Evolutionary conservation across 2,797 vertebrate genomes (phyloP), one percentile per base, ranked within the genome.

Genomic region (Ceyx erithaca): DNA sequence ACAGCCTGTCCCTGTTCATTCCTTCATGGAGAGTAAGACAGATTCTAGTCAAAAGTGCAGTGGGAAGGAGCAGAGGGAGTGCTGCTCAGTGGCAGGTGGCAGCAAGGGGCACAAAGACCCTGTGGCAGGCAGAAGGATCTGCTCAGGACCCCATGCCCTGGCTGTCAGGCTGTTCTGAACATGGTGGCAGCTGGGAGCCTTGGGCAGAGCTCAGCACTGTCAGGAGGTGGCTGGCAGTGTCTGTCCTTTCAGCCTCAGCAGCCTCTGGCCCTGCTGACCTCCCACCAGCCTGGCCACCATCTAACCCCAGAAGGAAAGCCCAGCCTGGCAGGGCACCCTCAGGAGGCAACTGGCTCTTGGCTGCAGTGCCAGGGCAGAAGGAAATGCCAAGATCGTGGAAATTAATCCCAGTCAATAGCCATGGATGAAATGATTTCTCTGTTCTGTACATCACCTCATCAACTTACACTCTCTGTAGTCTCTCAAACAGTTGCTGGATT

Each of bases 21-120:
- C 67, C 62, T 78, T 40, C 35, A 8, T 14, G 14, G 51, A 64
- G 8, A 59, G 22, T 6, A 35, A 78, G 72, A 78, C 63, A 67
- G 72, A 46, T 64, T 87, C 70, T 21, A 78, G 75, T 54, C 23
- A 40, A 21, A 37, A 37, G 37, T 37, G 37, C 37, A 33, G 33
- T 33, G 33, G 33, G 33, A 33, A 33, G 33, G 33, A 33, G 33
- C 33, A 3, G 7, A 19, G 62, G 71, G 81, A 70, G 31, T 40
- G 64, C 52, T 26, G 68, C 55, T 90, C 55, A 85, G 86, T 88
- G 41, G 92, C 84, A 88, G 93, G 88, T 91, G 86, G 64, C 92
- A 73, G 83, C 70, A 72, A 89, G 93, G 83, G 86, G 45, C 4
- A 13, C 71, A 81, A 31, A 83, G 83, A 66, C 86, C 37, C 28